These are phyloP conservation scores for Caenorhabditis macrosperma DNA, from an alignment of 2,888 invertebrate genomes.

Conservation along the genomic window DNA sequence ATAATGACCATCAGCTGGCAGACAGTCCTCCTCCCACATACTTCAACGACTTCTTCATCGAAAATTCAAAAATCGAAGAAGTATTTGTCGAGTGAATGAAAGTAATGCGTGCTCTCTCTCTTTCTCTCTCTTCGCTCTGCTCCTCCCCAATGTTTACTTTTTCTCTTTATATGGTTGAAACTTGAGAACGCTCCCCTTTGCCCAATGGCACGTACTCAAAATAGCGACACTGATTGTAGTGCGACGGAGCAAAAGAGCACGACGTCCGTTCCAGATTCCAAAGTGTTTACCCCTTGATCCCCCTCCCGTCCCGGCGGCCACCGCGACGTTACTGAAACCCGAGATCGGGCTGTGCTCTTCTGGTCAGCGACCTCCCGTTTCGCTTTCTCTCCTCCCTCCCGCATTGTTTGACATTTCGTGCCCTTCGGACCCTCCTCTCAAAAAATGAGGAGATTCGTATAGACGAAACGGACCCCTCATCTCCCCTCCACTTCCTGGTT, in stretches of 20 bases:
- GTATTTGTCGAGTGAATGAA: constrained; percentile 30
- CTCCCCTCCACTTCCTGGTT: constrained; percentile 36
- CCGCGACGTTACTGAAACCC: constrained; percentile 38
- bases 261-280: constrained; percentile 20
- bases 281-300: not conserved
- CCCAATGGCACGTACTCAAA: constrained; percentile 48
- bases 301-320: constrained; percentile 5
- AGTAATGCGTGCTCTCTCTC: constrained; percentile 5
- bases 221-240: constrained; percentile 14
- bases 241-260: not conserved
- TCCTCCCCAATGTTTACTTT: constrained; percentile 52
- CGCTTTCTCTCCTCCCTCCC: not conserved
- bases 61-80: constrained; percentile 24
- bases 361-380: constrained; percentile 22
- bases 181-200: constrained; percentile 39
- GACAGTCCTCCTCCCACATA: constrained; percentile 7
- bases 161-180: constrained; percentile 52
- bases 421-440: constrained; percentile 37
- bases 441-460: constrained; percentile 41
- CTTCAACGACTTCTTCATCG: too few species aligned
- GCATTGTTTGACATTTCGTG: constrained; percentile 39
- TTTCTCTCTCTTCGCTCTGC: not conserved
- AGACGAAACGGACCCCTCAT: constrained; percentile 8
- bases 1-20: constrained; percentile 21
- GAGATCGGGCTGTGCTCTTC: constrained; percentile 33